A percentile compares a stretch with the other conserved stretches of the same genome.
These are phyloP conservation scores for Nycticryphes semicollaris DNA, from an alignment of 2,113 vertebrate genomes.

Conservation along the genomic window DNA sequence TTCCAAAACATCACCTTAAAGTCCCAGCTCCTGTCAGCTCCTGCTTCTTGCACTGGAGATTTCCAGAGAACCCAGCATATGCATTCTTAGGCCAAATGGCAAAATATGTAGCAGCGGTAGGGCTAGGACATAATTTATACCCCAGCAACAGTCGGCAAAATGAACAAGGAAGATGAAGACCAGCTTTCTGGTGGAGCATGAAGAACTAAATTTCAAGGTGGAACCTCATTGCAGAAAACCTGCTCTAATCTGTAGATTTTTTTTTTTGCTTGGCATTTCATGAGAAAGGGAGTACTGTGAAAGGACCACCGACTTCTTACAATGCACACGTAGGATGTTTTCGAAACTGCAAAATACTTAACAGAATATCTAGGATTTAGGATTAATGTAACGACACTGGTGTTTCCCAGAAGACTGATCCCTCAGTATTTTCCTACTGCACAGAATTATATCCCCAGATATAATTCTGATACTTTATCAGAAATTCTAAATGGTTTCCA, in stretches of 20 bases:
- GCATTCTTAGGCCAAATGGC: background rate
- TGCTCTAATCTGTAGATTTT: background rate
- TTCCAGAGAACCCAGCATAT: background rate
- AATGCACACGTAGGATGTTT: background rate
- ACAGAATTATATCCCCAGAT: background rate
- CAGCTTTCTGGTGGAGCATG: background rate
- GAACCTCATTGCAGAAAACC: background rate
- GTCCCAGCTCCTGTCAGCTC: background rate
- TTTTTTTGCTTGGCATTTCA: background rate
- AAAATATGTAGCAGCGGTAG: background rate
- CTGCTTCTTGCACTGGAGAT: rapidly evolving
- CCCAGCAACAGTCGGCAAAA: background rate
- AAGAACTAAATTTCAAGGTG: background rate
- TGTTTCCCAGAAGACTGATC: background rate
- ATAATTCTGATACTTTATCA: background rate
- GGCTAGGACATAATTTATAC: background rate
- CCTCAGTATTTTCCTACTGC: background rate
- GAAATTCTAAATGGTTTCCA: background rate
- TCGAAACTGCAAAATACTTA: background rate
- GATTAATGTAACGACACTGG: background rate
- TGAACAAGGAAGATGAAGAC: background rate
- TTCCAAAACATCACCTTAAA: background rate
- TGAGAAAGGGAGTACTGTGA: background rate
- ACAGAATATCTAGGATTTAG: background rate
- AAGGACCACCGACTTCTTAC: background rate